phyloP scores from a whole-genome alignment of 2,113 vertebrate species.

The Varanus komodoensis region DNA sequence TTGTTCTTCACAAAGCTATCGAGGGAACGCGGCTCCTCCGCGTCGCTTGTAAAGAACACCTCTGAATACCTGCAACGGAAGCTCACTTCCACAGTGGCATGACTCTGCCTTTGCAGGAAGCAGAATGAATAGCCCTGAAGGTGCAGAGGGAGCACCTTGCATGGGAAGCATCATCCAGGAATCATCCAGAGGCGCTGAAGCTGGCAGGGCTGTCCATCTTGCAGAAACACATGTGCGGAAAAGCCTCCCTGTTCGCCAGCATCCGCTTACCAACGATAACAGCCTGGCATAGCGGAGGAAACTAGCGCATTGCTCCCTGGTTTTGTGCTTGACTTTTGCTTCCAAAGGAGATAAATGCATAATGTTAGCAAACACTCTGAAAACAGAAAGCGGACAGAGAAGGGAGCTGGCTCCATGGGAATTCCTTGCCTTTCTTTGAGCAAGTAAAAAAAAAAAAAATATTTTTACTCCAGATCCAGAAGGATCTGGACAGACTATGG shows the following conservation, averaged over 20 bases:
- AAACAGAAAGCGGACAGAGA: background rate
- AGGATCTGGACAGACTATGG: too few species aligned
- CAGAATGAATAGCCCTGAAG: background rate
- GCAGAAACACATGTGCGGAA: background rate
- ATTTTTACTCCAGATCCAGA: too few species aligned
- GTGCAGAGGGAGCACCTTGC: background rate
- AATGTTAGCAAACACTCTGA: background rate
- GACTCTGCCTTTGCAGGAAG: background rate
- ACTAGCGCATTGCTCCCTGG: background rate
- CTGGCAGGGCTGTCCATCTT: background rate
- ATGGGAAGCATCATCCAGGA: too few species aligned
- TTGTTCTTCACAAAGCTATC: background rate
- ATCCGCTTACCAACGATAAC: background rate
- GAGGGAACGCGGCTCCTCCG: background rate
- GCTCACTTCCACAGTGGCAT: background rate
- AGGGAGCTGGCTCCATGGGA: background rate
- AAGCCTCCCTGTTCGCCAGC: too few species aligned
- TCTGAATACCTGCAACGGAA: background rate
- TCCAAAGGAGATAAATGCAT: background rate
- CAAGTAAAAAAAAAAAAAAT: too few species aligned
- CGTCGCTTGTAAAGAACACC: background rate
- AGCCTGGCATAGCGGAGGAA: background rate
- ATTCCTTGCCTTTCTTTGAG: background rate
- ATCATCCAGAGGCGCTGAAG: background rate
- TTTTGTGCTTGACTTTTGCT: background rate